Evolutionary conservation across 2,113 vertebrate genomes (phyloP).

Genomic region (Chaetodon auriga): DNA sequence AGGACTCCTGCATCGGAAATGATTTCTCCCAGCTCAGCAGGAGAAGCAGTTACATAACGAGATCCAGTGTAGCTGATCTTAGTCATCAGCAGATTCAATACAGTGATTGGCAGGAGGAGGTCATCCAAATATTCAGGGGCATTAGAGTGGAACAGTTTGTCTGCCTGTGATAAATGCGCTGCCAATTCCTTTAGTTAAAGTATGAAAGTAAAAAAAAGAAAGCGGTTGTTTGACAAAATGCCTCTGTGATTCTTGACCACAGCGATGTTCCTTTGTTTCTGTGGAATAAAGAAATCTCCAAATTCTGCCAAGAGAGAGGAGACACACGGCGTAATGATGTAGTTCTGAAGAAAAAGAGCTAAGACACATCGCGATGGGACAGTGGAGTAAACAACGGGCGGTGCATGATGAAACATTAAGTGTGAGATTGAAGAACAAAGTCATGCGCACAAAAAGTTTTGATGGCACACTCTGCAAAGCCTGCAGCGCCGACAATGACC

Average conservation of each 20-base stretch:
- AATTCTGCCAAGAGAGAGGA: neutral
- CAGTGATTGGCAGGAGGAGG: slow-evolving; percentile 71
- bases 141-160: slow-evolving; percentile 30
- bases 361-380: neutral
- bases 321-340: neutral
- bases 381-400: neutral
- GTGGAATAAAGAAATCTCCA: neutral
- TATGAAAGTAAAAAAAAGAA: neutral
- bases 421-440: neutral
- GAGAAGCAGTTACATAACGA: slow-evolving; percentile 67
- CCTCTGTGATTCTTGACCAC: slow-evolving; percentile 24
- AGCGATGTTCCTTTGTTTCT: slow-evolving; percentile 12
- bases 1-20: slow-evolving; percentile 48
- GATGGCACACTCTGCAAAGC: neutral
- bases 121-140: slow-evolving; percentile 55
- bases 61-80: slow-evolving; percentile 62
- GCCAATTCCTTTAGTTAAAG: slow-evolving; percentile 9
- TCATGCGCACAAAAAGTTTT: neutral
- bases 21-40: slow-evolving; percentile 67
- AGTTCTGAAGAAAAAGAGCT: neutral
- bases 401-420: neutral
- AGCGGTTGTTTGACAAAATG: neutral
- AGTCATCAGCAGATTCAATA: slow-evolving; percentile 64
- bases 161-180: slow-evolving; percentile 44
- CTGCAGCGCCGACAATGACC: neutral